Conservation (phyloP, 2,888 invertebrate species). For the Eupelmus urozonus region DNA sequence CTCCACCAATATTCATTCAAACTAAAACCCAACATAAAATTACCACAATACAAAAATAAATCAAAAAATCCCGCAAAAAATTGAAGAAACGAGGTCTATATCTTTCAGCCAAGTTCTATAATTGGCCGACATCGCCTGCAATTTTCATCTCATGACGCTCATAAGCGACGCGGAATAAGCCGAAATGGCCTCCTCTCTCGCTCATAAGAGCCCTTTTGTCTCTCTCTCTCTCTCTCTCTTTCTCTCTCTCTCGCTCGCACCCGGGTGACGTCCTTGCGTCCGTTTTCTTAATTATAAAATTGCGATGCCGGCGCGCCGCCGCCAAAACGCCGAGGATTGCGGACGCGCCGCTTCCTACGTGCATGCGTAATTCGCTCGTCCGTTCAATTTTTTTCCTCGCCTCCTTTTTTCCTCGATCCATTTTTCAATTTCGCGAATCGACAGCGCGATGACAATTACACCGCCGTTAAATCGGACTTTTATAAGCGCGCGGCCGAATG, state of each 20-base stretch:
- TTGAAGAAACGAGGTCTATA: slow-evolving; percentile 22
- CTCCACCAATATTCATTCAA: no score
- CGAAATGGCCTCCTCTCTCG: slow-evolving; percentile 38
- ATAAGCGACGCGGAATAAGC: slow-evolving; percentile 52
- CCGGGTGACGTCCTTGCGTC: slow-evolving; percentile 53
- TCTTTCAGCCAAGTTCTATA: slow-evolving; percentile 56
- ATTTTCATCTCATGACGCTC: slow-evolving; percentile 53
- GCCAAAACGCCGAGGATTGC: slow-evolving; percentile 47
- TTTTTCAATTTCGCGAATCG: neutral
- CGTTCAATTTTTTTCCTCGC: no score
- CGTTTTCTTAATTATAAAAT: slow-evolving; percentile 58
- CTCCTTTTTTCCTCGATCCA: neutral
- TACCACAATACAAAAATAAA: no score
- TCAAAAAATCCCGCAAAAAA: neutral
- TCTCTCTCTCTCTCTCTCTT: slow-evolving; percentile 23
- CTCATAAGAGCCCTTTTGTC: slow-evolving; percentile 53
- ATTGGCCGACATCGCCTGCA: slow-evolving; percentile 64
- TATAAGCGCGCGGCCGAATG: neutral
- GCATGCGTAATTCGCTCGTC: neutral
- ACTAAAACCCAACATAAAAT: no score
- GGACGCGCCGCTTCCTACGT: neutral
- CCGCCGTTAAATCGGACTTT: slow-evolving; percentile 5
- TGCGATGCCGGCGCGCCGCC: slow-evolving; percentile 39
- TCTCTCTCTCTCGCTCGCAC: slow-evolving; percentile 4
- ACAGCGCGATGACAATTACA: neutral